A percentile compares a stretch with the other conserved stretches of the same genome.
Evolutionary conservation across 1,140 invertebrate genomes (phyloP).

Genomic region (Drosophila kurseongensis): DNA sequence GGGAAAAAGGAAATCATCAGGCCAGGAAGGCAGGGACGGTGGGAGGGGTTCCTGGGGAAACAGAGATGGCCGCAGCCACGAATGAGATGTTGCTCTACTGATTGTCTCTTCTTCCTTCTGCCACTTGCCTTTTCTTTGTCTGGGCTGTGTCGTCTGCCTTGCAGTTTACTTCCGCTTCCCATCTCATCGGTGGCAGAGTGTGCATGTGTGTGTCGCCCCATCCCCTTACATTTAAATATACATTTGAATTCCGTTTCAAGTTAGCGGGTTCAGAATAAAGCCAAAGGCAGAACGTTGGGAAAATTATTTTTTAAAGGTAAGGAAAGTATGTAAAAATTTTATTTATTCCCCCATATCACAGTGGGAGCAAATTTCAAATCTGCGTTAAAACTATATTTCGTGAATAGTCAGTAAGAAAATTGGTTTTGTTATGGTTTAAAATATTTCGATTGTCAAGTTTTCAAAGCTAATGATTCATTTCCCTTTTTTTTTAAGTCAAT

Average conservation of each 20-base stretch:
- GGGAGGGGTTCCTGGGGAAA: background rate
- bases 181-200: background rate
- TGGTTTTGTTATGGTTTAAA: no score
- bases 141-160: constrained; percentile 44
- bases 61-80: constrained; percentile 30
- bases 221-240: constrained; percentile 62
- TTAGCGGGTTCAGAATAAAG: constrained; percentile 71
- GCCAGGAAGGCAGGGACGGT: constrained; percentile 9
- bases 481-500: no score
- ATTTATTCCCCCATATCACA: constrained; percentile 41
- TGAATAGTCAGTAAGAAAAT: no score
- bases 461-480: no score
- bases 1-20: constrained; percentile 59
- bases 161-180: constrained; percentile 28
- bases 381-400: no score
- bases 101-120: constrained; percentile 67
- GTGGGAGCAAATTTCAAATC: background rate
- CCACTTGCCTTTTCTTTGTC: constrained; percentile 69
- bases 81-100: constrained; percentile 72
- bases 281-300: constrained; percentile 48
- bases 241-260: constrained; percentile 80
- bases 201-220: constrained; percentile 4
- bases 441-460: no score
- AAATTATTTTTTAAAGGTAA: constrained; percentile 75
- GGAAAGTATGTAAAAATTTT: constrained; percentile 74